These are phyloP conservation scores for Hirtodrosophila alboralis DNA, from an alignment of 2,888 invertebrate genomes.

Conservation along the genomic window DNA sequence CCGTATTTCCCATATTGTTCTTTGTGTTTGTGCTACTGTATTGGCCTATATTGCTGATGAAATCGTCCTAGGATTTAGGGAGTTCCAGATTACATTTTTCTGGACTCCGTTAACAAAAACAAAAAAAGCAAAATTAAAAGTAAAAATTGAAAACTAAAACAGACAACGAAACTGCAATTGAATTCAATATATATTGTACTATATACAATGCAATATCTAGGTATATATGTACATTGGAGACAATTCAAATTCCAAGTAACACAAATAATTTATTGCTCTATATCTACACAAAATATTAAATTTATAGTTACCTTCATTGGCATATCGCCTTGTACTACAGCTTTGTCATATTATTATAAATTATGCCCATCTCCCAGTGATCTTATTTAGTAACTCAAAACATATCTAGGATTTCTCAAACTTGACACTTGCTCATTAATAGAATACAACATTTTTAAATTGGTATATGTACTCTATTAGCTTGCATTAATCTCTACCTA, in stretches of 20 bases:
- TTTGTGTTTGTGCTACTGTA: conserved; percentile 90
- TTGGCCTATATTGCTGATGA: conserved; percentile 91
- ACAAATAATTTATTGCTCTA: conserved; percentile 12
- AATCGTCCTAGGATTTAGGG: conserved; percentile 85
- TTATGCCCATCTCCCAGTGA: too few species aligned
- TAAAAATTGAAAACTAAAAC: not conserved
- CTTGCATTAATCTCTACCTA: not conserved
- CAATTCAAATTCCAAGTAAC: conserved; percentile 11
- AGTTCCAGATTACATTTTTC: conserved; percentile 82
- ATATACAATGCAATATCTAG: conserved; percentile 16
- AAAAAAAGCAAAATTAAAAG: conserved; percentile 4
- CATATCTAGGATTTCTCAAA: not conserved
- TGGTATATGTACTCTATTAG: not conserved
- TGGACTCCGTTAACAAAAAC: conserved; percentile 82
- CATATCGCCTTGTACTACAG: too few species aligned
- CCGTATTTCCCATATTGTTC: conserved; percentile 91
- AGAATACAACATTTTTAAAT: conserved; percentile 2
- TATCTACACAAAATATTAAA: conserved; percentile 2
- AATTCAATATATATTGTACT: conserved; percentile 10
- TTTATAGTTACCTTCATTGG: conserved; percentile 24
- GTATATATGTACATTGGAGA: not conserved
- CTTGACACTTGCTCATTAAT: conserved; percentile 36
- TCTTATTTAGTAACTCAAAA: too few species aligned
- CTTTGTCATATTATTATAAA: too few species aligned
- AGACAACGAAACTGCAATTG: conserved; percentile 1